phyloP scores from a whole-genome alignment of 2,113 vertebrate genomes.

The Apodemus speciosus region DNA sequence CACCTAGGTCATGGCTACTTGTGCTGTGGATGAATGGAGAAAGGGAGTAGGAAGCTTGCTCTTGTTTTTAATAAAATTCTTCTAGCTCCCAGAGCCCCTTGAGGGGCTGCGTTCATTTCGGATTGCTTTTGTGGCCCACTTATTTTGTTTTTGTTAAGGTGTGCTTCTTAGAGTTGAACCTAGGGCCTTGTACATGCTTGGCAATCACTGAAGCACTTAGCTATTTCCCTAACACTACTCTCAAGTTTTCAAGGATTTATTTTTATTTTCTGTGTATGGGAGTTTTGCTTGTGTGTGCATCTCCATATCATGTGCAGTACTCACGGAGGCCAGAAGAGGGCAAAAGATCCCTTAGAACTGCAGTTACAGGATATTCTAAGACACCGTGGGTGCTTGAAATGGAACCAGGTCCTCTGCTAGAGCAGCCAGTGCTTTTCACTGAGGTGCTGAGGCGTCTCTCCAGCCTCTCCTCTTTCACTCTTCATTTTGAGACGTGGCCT shows the following conservation, averaged over 20 bases:
- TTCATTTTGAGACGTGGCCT: background rate
- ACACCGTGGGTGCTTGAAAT: background rate
- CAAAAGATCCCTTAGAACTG: background rate
- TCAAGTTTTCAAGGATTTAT: background rate
- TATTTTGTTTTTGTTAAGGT: background rate
- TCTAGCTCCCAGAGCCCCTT: background rate
- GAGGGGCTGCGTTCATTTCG: background rate
- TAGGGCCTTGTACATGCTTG: background rate
- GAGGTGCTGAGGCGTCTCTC: no score
- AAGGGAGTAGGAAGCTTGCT: background rate
- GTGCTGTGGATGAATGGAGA: background rate
- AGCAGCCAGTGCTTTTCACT: background rate
- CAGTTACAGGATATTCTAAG: background rate
- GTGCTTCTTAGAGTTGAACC: background rate
- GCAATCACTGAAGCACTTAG: background rate
- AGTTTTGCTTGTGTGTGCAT: background rate
- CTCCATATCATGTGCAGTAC: background rate
- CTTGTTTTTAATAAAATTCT: slow-evolving; percentile 44
- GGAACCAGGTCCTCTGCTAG: background rate
- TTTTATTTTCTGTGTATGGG: background rate
- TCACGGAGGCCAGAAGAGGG: background rate
- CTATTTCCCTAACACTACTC: background rate
- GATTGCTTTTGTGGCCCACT: slow-evolving; percentile 14
- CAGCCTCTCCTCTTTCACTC: background rate
- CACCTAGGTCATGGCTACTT: background rate